These are phyloP conservation scores for Cepaea nemoralis DNA, from an alignment of 1,140 invertebrate species.

Conservation along the genomic window DNA sequence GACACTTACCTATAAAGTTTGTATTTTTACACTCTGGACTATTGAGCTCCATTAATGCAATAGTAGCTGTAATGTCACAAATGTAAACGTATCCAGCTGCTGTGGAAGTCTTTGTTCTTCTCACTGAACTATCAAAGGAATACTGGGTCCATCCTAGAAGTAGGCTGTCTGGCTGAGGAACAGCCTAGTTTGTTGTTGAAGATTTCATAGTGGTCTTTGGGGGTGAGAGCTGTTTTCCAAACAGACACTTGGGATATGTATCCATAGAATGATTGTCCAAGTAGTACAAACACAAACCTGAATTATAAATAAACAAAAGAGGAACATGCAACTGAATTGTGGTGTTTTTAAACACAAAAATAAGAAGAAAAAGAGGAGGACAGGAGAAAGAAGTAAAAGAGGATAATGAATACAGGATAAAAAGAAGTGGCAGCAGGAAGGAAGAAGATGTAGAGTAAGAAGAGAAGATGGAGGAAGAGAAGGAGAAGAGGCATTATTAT, in stretches of 20 bases:
- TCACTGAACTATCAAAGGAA: neutral
- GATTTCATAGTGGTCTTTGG: neutral
- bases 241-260: conserved; percentile 25
- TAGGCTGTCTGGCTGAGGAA: neutral
- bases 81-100: neutral
- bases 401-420: too few species aligned
- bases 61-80: neutral
- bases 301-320: neutral
- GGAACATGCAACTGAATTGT: too few species aligned
- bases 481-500: too few species aligned
- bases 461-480: too few species aligned
- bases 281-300: conserved; percentile 12
- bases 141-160: conserved; percentile 25
- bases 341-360: too few species aligned
- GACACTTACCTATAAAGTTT: conserved; percentile 4
- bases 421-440: too few species aligned
- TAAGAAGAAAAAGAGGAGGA: too few species aligned
- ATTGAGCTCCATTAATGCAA: neutral
- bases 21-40: neutral
- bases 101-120: neutral
- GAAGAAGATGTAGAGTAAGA: too few species aligned
- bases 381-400: too few species aligned
- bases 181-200: neutral
- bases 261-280: conserved; percentile 23
- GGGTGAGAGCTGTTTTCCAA: conserved; percentile 8